Evolutionary conservation across 2,888 invertebrate species (phyloP), one percentile per base, ranked within the genome.

Genomic region (Heteromyza rotundicornis): DNA sequence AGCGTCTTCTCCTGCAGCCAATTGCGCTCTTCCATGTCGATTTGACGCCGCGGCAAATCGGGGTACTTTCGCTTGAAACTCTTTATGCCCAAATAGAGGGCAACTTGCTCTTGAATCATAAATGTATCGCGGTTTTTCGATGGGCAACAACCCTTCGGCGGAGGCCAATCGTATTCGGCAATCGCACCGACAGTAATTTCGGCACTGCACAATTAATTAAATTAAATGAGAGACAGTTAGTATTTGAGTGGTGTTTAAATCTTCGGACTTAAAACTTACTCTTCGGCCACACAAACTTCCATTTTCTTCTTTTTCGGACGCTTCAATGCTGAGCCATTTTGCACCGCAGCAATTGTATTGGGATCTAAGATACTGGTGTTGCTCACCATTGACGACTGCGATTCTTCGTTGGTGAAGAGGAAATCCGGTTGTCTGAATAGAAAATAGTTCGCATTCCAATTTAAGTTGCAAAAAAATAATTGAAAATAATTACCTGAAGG

Each of bases 31-130:
- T 94, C 94, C 85, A 94, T 94, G 70, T 95, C 95, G 23, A 96
- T 90, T 67, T 91, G 86, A 59, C 97, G 87, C 60, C 97, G 86
- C 69, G 89, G 89, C 57, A 95, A 82, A 81, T 95, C 94, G n/a
- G 94, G 92, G 84, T 95, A 95, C 79, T 97, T 96, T 67, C 98
- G 87, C 82, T 98, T 98, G 83, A 99, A 98, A 62, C 97, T 96
- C 80, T 96, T 97, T 32, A 98, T 93, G 40, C 93, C 94, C 65
- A 99, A 86, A 84, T 93, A 97, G 80, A 96, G 93, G 0, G 96
- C 94, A 65, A 99, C 92, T 92, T 88, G 98, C 81, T 98, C 98
- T 83, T 98, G 96, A 62, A 98, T 89, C 92, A 97, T 95, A 84
- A 90, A 95, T 55, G 92, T 92, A 74, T 96, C 92, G 54, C 89